phyloP scores from a whole-genome alignment of 2,113 vertebrate genomes.

The Falcunculus frontatus region DNA sequence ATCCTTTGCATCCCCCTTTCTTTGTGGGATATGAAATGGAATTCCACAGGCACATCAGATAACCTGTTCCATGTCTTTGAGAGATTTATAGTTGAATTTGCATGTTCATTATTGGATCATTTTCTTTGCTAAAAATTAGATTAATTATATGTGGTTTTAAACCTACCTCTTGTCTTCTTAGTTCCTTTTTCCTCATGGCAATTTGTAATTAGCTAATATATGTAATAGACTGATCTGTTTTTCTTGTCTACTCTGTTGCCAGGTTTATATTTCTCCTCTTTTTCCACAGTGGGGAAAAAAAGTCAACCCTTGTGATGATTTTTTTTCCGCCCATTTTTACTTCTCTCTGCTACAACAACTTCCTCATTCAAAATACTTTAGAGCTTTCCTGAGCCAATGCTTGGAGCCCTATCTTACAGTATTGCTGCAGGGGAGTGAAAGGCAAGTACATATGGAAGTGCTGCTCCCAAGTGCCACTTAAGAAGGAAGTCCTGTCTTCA shows the following conservation, averaged over 20 bases:
- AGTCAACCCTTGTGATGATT: rapidly evolving
- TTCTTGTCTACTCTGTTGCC: not conserved
- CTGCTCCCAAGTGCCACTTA: rapidly evolving
- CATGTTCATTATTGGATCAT: not conserved
- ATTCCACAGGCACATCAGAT: not conserved
- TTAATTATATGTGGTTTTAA: not conserved
- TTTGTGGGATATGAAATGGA: not conserved
- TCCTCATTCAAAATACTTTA: not conserved
- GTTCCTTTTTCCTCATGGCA: not conserved
- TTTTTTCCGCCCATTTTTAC: not conserved
- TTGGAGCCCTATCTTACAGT: not conserved
- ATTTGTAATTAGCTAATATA: not conserved
- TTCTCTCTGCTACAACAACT: not conserved
- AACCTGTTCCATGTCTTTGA: not conserved
- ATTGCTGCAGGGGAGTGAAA: not conserved
- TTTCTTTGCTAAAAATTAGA: not conserved
- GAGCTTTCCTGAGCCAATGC: not conserved
- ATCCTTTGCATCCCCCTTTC: not conserved
- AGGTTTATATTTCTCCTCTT: not conserved
- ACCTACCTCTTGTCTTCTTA: not conserved
- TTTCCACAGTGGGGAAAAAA: not conserved
- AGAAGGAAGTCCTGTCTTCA: not conserved
- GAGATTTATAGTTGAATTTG: not conserved
- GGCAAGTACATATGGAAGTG: not conserved
- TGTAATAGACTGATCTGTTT: not conserved